Conservation (phyloP, 2,888 invertebrate genomes). For the Nematopogon swammerdamellus region DNA sequence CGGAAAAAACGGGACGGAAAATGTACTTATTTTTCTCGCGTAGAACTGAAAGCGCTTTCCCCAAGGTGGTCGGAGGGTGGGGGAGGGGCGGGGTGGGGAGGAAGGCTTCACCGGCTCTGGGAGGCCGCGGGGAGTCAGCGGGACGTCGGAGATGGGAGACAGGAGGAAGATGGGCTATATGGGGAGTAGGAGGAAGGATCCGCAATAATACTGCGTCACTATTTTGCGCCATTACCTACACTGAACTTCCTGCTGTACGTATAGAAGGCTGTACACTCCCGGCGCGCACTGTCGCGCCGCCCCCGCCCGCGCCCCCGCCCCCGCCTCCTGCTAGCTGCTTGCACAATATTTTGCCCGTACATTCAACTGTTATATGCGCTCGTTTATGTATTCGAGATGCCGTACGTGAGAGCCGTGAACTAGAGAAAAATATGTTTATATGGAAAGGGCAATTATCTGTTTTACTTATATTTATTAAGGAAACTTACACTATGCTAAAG, state of each 20-base stretch:
- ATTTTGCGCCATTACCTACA: constrained; percentile 60
- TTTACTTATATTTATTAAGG: too few species aligned
- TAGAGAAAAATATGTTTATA: too few species aligned
- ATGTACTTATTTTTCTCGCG: constrained; percentile 57
- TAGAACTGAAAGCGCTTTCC: constrained; percentile 42
- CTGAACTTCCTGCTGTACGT: constrained; percentile 57
- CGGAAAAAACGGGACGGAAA: constrained; percentile 54
- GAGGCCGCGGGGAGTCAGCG: not conserved
- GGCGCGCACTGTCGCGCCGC: constrained; percentile 9
- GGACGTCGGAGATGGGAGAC: too few species aligned
- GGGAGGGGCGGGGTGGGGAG: constrained; percentile 9
- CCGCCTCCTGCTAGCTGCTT: constrained; percentile 16
- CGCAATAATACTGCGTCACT: constrained; percentile 61
- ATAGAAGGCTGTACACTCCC: constrained; percentile 23
- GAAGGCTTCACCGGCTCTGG: not conserved
- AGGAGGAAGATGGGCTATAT: too few species aligned
- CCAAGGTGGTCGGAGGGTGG: constrained; percentile 13
- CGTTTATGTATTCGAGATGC: not conserved
- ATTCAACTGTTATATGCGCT: too few species aligned
- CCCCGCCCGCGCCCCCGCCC: constrained; percentile 9
- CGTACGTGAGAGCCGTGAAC: not conserved
- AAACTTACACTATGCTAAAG: too few species aligned
- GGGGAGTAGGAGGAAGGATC: constrained; percentile 8
- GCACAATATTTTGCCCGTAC: not conserved
- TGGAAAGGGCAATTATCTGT: too few species aligned